Evolutionary conservation across 2,797 vertebrate species (phyloP).

Genomic region (Margarornis squamiger): DNA sequence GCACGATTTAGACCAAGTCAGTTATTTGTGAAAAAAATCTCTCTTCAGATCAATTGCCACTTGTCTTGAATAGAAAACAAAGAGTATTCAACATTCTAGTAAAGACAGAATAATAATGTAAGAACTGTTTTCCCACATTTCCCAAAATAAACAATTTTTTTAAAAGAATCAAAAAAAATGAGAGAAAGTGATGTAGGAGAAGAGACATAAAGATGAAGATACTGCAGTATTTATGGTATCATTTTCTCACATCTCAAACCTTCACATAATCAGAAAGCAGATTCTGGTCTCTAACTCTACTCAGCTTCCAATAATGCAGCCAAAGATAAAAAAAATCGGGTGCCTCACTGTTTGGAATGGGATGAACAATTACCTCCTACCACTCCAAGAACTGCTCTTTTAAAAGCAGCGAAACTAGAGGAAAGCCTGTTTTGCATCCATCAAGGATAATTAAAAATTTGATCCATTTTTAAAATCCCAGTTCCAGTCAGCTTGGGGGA

Average conservation of each 20-base stretch:
- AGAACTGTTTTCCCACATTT: not conserved
- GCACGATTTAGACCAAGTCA: not conserved
- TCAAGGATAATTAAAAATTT: not conserved
- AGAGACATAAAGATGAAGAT: not conserved
- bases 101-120: not conserved
- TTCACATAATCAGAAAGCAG: not conserved
- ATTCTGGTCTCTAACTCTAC: not conserved
- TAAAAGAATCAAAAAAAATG: not conserved
- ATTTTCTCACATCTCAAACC: not conserved
- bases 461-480: not conserved
- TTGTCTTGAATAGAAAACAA: not conserved
- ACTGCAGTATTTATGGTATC: not conserved
- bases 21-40: not conserved
- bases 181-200: not conserved
- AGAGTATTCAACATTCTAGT: not conserved
- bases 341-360: not conserved
- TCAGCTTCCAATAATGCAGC: not conserved
- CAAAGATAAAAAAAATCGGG: not conserved
- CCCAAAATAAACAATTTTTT: not conserved
- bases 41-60: not conserved
- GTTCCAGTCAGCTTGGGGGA: not conserved
- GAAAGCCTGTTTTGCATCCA: not conserved
- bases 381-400: not conserved
- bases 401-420: not conserved
- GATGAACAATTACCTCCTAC: not conserved